A percentile compares a stretch with the other conserved stretches of the same genome.
Evolutionary conservation across 2,888 invertebrate genomes (phyloP).

Genomic region (Urechis unicinctus): DNA sequence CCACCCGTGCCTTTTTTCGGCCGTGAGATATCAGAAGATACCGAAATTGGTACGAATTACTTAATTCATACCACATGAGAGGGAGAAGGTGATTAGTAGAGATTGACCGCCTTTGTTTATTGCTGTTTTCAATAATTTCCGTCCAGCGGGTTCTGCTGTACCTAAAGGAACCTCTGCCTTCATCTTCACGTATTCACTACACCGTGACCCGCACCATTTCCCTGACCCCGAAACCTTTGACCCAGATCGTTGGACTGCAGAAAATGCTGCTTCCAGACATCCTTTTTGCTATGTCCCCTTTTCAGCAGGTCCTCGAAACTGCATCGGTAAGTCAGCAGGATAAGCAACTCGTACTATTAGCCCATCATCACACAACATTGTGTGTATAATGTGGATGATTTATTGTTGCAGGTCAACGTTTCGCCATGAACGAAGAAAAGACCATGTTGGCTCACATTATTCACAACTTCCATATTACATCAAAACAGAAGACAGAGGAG

Average conservation of each 20-base stretch:
- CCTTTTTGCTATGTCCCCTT: constrained; percentile 53
- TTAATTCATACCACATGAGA: no score
- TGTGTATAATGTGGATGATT: no score
- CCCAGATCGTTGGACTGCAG: constrained; percentile 72
- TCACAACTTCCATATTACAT: constrained; percentile 57
- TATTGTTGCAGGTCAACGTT: constrained; percentile 45
- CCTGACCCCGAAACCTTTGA: constrained; percentile 66
- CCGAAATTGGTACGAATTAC: constrained; percentile 39
- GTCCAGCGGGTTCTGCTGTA: constrained; percentile 26
- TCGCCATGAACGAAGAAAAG: constrained; percentile 54
- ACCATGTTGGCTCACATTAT: constrained; percentile 58
- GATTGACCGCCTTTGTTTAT: neutral
- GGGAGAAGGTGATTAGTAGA: no score
- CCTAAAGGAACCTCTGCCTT: constrained; percentile 39
- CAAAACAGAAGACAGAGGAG: constrained; percentile 58
- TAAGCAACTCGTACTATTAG: no score
- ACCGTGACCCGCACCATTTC: constrained; percentile 61
- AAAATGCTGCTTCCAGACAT: constrained; percentile 68
- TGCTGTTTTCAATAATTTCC: neutral
- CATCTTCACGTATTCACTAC: constrained; percentile 45
- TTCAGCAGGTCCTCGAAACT: constrained; percentile 53
- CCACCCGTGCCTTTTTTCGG: constrained; percentile 54
- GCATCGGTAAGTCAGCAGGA: constrained; percentile 47
- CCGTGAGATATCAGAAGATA: constrained; percentile 45
- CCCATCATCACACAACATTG: no score